Base-by-base conservation (phyloP, 2,113 vertebrate species). In the Caranx melampygus region DNA sequence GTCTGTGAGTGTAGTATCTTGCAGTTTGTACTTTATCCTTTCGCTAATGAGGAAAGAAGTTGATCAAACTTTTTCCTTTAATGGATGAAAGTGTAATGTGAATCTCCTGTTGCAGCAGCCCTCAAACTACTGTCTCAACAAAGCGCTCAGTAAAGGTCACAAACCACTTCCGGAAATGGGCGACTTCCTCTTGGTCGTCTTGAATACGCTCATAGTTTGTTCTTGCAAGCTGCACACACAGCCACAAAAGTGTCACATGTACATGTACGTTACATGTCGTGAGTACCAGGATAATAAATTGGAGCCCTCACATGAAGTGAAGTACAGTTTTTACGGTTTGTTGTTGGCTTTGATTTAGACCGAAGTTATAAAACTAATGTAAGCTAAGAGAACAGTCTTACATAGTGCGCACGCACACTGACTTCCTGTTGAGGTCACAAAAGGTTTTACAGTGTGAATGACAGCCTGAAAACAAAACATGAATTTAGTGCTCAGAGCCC, bases 161-260 rank as follows among this genome's bases (percentile, higher is more conserved):
- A 92, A 91, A 89, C 90, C 81, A 92, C 88, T 93, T 94, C 92
- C 91, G 92, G 90, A 94, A 91, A 92, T 87, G 84, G 74, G 83
- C 80, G 72, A 92, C 92, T 94, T 95, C 94, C 94, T 93, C 85
- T 91, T 85, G 84, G 88, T 80, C 80, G 82, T 78, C 89, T 87
- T 66, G 65, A 85, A 67, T 75, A 75, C 65, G 76, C 73, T 80
- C 1, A 54, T 40, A 72, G 75, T 78, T 77, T 79, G 81, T 84
- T 87, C 72, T 80, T 79, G 7, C 10, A 37, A 26, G 65, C 47
- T 78, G 61, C 78, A 70, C 21, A 1, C 0, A 14, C 49, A 62
- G 20, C 3, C 37, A 42, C 37, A 51, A 58, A 62, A 63, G 5
- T 6, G 16, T 83, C 52, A 59, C 45, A 45, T 74, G 40, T 44